Percentiles rank a stretch among this genome's conserved stretches.
Evolutionary conservation across 2,888 invertebrate species (phyloP).

Genomic region (Eueremaeus valkanovi): DNA sequence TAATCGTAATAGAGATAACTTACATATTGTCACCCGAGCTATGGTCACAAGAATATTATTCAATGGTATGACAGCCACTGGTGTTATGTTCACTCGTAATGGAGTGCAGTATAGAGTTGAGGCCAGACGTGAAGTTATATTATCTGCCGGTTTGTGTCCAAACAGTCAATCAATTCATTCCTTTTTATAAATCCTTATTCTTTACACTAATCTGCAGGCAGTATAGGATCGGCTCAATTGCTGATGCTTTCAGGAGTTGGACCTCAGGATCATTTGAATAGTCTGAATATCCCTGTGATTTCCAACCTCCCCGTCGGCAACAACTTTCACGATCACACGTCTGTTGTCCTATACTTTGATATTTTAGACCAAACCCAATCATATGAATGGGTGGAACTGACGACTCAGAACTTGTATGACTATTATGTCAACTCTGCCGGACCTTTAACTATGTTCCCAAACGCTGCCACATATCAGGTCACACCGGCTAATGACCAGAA

Average conservation of each 20-base stretch:
- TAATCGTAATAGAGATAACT: neutral
- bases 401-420: neutral
- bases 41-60: neutral
- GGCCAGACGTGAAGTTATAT: constrained; percentile 77
- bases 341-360: neutral
- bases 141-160: constrained; percentile 68
- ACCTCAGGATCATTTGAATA: constrained; percentile 59
- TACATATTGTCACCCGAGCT: neutral
- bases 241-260: constrained; percentile 90
- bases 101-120: constrained; percentile 67
- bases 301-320: constrained; percentile 34
- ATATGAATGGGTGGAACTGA: neutral
- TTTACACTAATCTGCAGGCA: neutral
- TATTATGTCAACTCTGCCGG: neutral
- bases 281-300: constrained; percentile 54
- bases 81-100: constrained; percentile 72
- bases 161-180: constrained; percentile 63
- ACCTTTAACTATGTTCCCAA: neutral
- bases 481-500: neutral
- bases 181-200: neutral
- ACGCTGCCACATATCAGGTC: neutral
- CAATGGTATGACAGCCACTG: constrained; percentile 65
- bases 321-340: constrained; percentile 37
- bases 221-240: constrained; percentile 70
- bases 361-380: neutral